Conservation (phyloP, 2,113 vertebrate genomes). For the Hippolais icterina region DNA sequence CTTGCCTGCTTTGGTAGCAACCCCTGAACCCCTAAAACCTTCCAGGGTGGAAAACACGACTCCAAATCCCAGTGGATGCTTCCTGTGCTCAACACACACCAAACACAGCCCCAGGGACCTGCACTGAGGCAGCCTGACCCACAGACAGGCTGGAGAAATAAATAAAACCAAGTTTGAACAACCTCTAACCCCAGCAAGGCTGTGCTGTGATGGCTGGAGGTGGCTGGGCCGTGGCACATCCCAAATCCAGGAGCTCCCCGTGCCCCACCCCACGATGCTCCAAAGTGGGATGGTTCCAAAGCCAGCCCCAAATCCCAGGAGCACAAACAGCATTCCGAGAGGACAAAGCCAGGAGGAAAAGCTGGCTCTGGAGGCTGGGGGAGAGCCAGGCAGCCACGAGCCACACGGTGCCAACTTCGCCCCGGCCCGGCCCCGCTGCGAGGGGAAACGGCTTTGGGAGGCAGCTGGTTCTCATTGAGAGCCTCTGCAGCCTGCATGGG, state of each 20-base stretch:
- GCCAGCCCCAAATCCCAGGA: not conserved
- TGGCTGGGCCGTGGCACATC: not conserved
- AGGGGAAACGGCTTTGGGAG: not conserved
- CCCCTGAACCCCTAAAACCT: not conserved
- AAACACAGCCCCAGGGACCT: not conserved
- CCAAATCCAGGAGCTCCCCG: not conserved
- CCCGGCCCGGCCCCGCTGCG: not conserved
- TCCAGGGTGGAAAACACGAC: accelerated
- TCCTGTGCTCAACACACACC: not conserved
- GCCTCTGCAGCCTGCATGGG: not conserved
- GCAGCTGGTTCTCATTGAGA: constrained; percentile 53
- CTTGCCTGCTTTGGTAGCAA: not conserved
- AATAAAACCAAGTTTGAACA: not conserved
- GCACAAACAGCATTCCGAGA: not conserved
- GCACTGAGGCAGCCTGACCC: not conserved
- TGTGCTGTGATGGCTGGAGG: not conserved
- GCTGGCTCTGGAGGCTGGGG: not conserved
- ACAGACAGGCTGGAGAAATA: not conserved
- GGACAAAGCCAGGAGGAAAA: not conserved
- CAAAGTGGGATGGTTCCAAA: not conserved
- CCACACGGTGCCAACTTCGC: not conserved
- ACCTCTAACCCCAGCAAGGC: not conserved
- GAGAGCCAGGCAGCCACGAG: not conserved
- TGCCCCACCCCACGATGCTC: accelerated
- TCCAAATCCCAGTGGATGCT: not conserved